A percentile compares a stretch with the other conserved stretches of the same genome.
Evolutionary conservation across 2,888 invertebrate species (phyloP).

Genomic region (Trichacis sp.): DNA sequence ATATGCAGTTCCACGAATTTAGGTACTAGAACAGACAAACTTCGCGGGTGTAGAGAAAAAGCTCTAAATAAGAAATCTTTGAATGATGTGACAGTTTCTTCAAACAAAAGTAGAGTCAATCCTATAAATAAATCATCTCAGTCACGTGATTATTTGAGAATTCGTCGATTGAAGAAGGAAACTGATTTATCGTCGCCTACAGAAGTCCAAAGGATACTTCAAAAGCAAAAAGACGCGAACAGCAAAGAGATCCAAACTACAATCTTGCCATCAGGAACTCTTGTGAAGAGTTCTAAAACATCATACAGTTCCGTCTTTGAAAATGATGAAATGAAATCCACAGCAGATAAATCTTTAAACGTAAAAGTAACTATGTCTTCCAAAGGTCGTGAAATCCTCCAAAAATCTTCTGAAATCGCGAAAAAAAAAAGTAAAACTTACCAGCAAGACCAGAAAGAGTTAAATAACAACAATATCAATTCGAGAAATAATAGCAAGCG

Average conservation of each 20-base stretch:
- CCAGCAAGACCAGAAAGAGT: not conserved
- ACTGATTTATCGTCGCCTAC: slow-evolving; percentile 71
- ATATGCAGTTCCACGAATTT: too few species aligned
- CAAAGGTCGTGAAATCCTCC: slow-evolving; percentile 60
- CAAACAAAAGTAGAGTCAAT: too few species aligned
- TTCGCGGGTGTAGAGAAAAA: slow-evolving; percentile 34
- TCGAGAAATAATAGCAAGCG: slow-evolving; percentile 45
- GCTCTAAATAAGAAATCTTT: slow-evolving; percentile 28
- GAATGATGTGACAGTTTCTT: not conserved
- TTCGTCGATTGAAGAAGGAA: slow-evolving; percentile 52
- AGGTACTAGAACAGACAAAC: too few species aligned
- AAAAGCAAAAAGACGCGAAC: slow-evolving; percentile 48
- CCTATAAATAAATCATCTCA: too few species aligned
- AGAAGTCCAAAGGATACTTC: slow-evolving; percentile 60
- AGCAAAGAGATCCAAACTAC: slow-evolving; percentile 38
- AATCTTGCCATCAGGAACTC: slow-evolving; percentile 58
- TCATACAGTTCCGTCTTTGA: slow-evolving; percentile 61
- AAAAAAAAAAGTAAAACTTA: slow-evolving; percentile 15
- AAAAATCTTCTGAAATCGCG: slow-evolving; percentile 48
- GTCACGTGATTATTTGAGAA: slow-evolving; percentile 35
- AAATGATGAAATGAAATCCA: slow-evolving; percentile 51
- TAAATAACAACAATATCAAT: not conserved
- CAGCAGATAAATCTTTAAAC: slow-evolving; percentile 67
- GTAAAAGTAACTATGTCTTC: slow-evolving; percentile 68
- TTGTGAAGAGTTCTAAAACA: slow-evolving; percentile 67